phyloP scores from a whole-genome alignment of 2,113 vertebrate species.

The Rattus rattus region DNA sequence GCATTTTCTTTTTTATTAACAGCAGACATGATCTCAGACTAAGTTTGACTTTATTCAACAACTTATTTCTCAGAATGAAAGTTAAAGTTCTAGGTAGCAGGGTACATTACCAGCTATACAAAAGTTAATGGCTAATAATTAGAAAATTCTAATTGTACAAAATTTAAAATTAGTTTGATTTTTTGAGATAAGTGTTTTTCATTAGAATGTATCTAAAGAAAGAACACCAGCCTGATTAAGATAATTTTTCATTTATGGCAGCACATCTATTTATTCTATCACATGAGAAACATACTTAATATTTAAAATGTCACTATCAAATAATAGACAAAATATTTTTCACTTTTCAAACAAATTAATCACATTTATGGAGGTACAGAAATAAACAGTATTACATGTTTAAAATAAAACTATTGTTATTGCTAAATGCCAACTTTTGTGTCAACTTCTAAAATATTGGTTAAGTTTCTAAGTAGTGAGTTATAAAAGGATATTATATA shows the following conservation, averaged over 20 bases:
- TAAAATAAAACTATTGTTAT: constrained; percentile 40
- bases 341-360: not conserved
- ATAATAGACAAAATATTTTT: constrained; percentile 34
- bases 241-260: constrained; percentile 12
- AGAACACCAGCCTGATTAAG: not conserved
- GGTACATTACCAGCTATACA: not conserved
- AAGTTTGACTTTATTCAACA: constrained; percentile 14
- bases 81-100: not conserved
- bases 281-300: not conserved
- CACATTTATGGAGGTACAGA: not conserved
- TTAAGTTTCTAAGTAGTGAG: constrained; percentile 40
- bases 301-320: constrained; percentile 2
- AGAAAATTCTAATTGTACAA: not conserved
- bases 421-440: not conserved
- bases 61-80: constrained; percentile 49
- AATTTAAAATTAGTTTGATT: not conserved
- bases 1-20: constrained; percentile 43
- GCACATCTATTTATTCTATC: not conserved
- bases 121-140: not conserved
- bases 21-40: constrained; percentile 16
- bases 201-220: constrained; percentile 22
- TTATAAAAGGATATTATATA: not conserved
- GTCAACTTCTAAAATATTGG: not conserved
- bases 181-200: constrained; percentile 39
- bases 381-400: not conserved